A percentile compares a stretch with the other conserved stretches of the same genome.
phyloP scores from a whole-genome alignment of 2,797 vertebrate genomes.

The Rachycentron canadum region DNA sequence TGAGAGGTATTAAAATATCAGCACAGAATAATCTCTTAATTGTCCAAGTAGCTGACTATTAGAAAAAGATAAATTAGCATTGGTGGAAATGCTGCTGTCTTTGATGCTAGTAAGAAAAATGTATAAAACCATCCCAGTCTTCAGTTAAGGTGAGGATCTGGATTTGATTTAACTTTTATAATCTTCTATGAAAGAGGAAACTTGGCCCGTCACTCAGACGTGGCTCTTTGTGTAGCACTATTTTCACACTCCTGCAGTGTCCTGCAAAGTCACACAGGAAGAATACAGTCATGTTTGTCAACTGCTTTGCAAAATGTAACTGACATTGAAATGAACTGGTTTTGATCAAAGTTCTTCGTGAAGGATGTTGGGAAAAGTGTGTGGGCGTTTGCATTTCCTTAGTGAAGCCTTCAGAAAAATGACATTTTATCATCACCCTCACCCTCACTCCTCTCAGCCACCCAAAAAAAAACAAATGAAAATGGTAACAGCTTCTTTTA shows the following conservation, averaged over 20 bases:
- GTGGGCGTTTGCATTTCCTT: constrained; percentile 4
- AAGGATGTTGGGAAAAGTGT: not conserved
- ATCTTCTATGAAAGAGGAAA: constrained; percentile 15
- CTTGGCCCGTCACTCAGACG: too few relatives aligned
- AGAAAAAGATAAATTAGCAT: not conserved
- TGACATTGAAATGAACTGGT: constrained; percentile 28
- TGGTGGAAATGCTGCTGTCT: not conserved
- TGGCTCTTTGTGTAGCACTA: constrained; percentile 34
- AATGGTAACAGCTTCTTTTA: not conserved
- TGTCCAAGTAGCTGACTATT: not conserved
- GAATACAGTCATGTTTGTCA: not conserved
- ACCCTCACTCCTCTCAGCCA: too few relatives aligned
- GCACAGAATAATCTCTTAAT: not conserved
- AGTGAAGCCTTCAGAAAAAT: constrained; percentile 4
- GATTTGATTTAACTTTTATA: constrained; percentile 15
- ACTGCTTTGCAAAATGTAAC: constrained; percentile 2
- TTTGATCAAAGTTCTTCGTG: constrained; percentile 14
- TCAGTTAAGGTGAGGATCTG: not conserved
- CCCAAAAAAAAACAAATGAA: not conserved
- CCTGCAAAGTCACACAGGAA: constrained; percentile 7
- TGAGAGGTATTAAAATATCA: not conserved
- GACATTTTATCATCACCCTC: not conserved
- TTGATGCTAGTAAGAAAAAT: not conserved
- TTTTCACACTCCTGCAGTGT: constrained; percentile 14
- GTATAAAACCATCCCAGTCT: not conserved